Base-by-base conservation (phyloP, 2,797 vertebrate genomes). In the Chiroxiphia lanceolata region DNA sequence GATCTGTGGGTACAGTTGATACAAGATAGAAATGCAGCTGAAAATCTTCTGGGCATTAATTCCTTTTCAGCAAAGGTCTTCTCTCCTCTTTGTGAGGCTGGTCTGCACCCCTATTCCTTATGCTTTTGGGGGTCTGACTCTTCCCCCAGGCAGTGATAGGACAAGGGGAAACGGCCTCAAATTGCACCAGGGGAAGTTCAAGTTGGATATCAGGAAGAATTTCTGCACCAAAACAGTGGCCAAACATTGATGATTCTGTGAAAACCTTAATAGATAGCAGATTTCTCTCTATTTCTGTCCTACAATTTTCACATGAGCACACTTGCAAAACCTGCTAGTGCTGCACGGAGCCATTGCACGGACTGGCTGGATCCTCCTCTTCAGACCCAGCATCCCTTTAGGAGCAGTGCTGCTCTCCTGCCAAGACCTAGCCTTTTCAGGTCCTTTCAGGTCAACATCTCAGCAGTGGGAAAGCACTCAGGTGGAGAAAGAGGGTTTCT, bases 261-360 rank as follows among this genome's bases (percentile, higher is more conserved):
- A 40, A 91, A 86, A 83, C 26, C 4, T 31, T 31, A 19, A 36
- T 1, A 61, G 6, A 40, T n/a, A 42, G 29, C 20, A 42, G n/a
- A 16, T 53, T 88, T 67, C 18, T 13, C 22, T 74, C 48, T 50
- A 1, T 90, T 76, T 61, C 19, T 59, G 6, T 13, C 29, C 68
- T 59, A 29, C 36, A 51, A 70, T 38, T 68, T 9, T n/a, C 25
- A 38, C 44, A 10, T 15, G 8, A 48, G 11, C 36, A 19, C 1
- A 0, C 67, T 74, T 74, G 51, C 38, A 26, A 74, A 86, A 50
- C 9, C 45, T 33, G 12, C 47, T 26, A 0, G 3, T 50, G 57
- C 20, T 2, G 0, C 31, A 2, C 1, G 34, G 64, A 83, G 18
- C 65, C 65, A 3, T 17, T 5, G 6, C 42, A 9, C 9, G 0